Evolutionary conservation across 2,113 vertebrate species (phyloP).

Genomic region (Notechis scutatus): DNA sequence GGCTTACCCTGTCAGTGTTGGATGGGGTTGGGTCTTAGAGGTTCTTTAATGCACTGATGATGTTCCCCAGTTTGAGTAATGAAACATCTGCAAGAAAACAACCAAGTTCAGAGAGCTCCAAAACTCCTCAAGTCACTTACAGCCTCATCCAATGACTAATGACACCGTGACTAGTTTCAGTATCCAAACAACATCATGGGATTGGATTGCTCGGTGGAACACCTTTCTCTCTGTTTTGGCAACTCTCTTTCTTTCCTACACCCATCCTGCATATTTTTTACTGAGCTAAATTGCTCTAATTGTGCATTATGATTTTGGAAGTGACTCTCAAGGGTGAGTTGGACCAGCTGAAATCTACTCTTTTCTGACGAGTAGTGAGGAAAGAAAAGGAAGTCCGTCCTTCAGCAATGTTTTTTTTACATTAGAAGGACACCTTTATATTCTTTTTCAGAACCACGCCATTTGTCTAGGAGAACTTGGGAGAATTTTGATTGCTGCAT

Average conservation of each 20-base stretch:
- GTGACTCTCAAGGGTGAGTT: not conserved
- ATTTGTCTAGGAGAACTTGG: constrained; percentile 62
- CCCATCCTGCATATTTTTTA: not conserved
- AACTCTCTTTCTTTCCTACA: not conserved
- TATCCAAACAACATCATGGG: not conserved
- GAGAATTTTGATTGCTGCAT: constrained; percentile 72
- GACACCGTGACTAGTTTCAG: not conserved
- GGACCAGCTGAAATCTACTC: not conserved
- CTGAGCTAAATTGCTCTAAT: not conserved
- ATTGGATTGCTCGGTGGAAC: not conserved
- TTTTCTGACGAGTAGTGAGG: constrained; percentile 50
- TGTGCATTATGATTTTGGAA: not conserved
- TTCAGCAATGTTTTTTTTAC: constrained; percentile 63
- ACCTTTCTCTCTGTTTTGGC: not conserved
- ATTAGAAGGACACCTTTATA: constrained; percentile 52
- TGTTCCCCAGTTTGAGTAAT: not conserved
- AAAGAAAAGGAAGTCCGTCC: constrained; percentile 60
- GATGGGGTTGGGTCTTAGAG: not conserved
- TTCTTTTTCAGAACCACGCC: constrained; percentile 54
- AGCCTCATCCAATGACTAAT: not conserved
- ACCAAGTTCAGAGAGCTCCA: not conserved
- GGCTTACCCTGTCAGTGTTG: not conserved
- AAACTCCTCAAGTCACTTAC: not conserved
- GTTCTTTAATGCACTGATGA: not conserved
- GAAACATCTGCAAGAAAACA: not conserved